A percentile compares a stretch with the other conserved stretches of the same genome.
phyloP scores from a whole-genome alignment of 2,113 vertebrate species.

The Larimichthys crocea region DNA sequence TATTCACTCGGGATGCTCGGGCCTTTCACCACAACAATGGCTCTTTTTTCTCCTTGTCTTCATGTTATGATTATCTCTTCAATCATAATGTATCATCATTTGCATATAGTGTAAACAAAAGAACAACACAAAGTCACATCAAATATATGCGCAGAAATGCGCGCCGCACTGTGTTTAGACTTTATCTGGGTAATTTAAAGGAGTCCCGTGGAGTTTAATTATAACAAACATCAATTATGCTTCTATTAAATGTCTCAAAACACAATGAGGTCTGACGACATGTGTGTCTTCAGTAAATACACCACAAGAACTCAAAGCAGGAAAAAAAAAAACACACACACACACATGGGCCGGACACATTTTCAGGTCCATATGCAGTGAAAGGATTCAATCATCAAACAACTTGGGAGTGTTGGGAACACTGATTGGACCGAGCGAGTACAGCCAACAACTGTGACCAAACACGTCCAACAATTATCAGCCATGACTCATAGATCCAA shows the following conservation, averaged over 20 bases:
- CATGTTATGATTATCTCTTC: not conserved
- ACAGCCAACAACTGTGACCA: not conserved
- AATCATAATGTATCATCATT: not conserved
- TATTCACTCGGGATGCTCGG: not conserved
- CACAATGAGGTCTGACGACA: not conserved
- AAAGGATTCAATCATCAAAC: not conserved
- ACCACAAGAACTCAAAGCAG: not conserved
- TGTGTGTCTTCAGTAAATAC: not conserved
- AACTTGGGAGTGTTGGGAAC: not conserved
- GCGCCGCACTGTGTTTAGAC: not conserved
- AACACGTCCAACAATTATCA: not conserved
- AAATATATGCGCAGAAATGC: not conserved
- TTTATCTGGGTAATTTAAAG: not conserved
- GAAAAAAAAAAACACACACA: not conserved
- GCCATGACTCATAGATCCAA: constrained; percentile 3
- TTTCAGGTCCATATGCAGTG: not conserved
- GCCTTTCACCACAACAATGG: not conserved
- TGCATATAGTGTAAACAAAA: not conserved
- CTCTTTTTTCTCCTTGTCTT: not conserved
- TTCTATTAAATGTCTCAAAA: not conserved
- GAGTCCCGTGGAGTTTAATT: not conserved
- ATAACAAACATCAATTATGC: not conserved
- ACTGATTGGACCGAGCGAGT: not conserved
- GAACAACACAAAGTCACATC: not conserved
- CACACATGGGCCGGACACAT: not conserved